Base-by-base conservation (phyloP, 2,113 vertebrate species). In the Sporophila hypoxantha region DNA sequence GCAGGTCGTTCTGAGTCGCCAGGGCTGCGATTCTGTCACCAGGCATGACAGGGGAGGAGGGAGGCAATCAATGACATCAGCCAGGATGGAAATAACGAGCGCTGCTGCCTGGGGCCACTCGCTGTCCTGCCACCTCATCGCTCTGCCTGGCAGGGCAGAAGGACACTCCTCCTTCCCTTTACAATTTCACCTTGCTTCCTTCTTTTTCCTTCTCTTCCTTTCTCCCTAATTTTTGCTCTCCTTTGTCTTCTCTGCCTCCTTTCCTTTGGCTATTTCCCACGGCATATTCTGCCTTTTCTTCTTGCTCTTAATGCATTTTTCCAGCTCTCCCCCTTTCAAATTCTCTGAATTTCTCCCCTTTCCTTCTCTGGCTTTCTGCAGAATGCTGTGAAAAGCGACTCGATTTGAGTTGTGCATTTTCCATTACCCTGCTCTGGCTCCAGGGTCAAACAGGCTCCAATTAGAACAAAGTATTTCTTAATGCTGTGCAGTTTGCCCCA, bases 11-110 rank as follows among this genome's bases (percentile, higher is more conserved):
- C 14, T 1, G 26, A 82, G 53, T 37, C 1, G 10, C 32, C 53
- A 67, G 65, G 52, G 53, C 90, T 52, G 34, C 0, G 2, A 14
- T 76, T 79, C 77, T 93, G 84, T 88, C 91, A 92, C 25, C 78
- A 61, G 49, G 68, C 73, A 39, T 69, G 90, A 26, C 80, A 88
- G 67, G 78, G 70, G 88, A 87, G 53, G 25, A 82, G 70, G 52
- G 60, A 76, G 67, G 80, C 79, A 95, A 94, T 95, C 93, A 92
- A 75, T 89, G 88, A 82, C 87, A 91, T 94, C 94, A 90, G 76
- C 82, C 62, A 44, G 87, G 83, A 93, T 95, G 94, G 95, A 95
- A 95, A 90, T 95, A 95, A 96, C 9, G 53, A 91, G 84, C 17
- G 23, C 76, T 53, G 29, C 62, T 52, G 94, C 95, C 94, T 20